phyloP scores from a whole-genome alignment of 1,140 invertebrate genomes.

The Solenopsis fugax region DNA sequence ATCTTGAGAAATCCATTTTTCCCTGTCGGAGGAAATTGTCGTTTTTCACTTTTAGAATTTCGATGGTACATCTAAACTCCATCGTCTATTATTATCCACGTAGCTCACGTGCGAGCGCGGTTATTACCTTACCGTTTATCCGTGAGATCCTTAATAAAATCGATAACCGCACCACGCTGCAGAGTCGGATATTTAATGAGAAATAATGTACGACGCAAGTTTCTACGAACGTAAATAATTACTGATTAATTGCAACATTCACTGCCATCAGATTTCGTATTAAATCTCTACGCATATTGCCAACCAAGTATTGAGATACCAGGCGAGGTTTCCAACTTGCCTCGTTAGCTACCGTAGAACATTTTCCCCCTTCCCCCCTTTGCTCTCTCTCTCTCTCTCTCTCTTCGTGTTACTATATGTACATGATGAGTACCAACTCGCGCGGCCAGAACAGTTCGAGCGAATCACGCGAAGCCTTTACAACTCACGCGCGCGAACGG shows the following conservation, averaged over 20 bases:
- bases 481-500: conserved; percentile 16
- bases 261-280: conserved; percentile 17
- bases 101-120: not conserved
- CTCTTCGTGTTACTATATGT: conserved; percentile 2
- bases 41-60: not conserved
- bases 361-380: not conserved
- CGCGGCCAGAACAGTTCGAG: conserved; percentile 35
- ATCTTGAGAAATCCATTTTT: conserved; percentile 23
- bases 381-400: not conserved
- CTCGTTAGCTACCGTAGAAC: conserved; percentile 39
- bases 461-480: conserved; percentile 56
- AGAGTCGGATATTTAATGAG: not conserved
- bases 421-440: conserved; percentile 30
- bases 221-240: not conserved
- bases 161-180: not conserved
- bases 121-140: conserved; percentile 7
- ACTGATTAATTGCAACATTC: not conserved
- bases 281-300: conserved; percentile 29
- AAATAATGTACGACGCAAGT: not conserved
- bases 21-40: not conserved
- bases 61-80: not conserved
- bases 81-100: not conserved
- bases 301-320: conserved; percentile 43
- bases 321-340: conserved; percentile 47
- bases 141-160: not conserved